Evolutionary conservation across 2,888 invertebrate species (phyloP).

Genomic region (Spicauda simplicius): DNA sequence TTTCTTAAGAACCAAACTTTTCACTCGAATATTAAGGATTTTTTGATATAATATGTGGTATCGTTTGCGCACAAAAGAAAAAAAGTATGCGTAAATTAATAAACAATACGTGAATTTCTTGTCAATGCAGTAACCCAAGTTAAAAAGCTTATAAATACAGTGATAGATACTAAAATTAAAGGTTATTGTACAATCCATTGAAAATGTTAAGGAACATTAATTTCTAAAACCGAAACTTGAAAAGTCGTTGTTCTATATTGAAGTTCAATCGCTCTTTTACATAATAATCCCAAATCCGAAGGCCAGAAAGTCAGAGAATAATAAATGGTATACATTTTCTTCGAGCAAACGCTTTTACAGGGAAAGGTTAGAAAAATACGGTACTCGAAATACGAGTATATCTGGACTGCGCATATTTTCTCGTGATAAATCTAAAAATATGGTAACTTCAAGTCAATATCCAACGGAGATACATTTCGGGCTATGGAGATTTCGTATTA

Average conservation of each 20-base stretch:
- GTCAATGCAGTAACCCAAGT: too few relatives aligned
- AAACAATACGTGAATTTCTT: too few relatives aligned
- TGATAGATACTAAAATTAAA: too few relatives aligned
- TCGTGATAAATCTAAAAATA: constrained; percentile 35
- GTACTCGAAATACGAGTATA: constrained; percentile 10
- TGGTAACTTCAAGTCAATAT: constrained; percentile 35
- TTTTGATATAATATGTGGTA: too few relatives aligned
- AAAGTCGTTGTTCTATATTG: neutral
- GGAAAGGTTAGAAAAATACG: constrained; percentile 25
- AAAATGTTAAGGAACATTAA: too few relatives aligned
- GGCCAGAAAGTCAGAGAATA: neutral
- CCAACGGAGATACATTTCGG: constrained; percentile 30
- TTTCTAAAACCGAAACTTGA: too few relatives aligned
- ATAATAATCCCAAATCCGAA: neutral
- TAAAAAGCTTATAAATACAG: too few relatives aligned
- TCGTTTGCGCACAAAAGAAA: too few relatives aligned
- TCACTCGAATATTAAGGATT: too few relatives aligned
- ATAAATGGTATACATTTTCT: constrained; percentile 10
- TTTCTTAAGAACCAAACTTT: too few relatives aligned
- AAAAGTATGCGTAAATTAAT: too few relatives aligned
- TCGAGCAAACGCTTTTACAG: neutral
- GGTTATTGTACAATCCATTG: too few relatives aligned
- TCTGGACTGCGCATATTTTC: constrained; percentile 29
- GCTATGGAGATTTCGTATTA: constrained; percentile 34
- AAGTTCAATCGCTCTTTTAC: neutral